Base-by-base conservation (phyloP, 2,888 invertebrate genomes). In the Oligia latruncula region DNA sequence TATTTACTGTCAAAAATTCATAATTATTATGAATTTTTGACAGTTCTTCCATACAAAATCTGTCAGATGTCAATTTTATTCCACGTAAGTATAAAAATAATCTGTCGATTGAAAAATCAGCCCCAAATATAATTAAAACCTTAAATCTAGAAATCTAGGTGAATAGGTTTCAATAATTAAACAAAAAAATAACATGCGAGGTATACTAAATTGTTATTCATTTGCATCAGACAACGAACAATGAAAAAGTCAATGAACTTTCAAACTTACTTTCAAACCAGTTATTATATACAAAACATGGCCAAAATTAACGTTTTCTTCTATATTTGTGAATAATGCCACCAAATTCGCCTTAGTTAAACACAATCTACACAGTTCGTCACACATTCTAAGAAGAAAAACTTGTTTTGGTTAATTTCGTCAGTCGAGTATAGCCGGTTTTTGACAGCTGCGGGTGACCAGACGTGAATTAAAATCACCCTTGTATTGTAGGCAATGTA, bases 321-420 rank as follows among this genome's bases (percentile, higher is more conserved):
- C 76, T 29, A 35, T 20, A 74, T 68, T 76, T 74, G 66, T 40
- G 43, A 87, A 91, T 74, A 91, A 81, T 15, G 84, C 68, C 43
- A 49, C 46, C 49, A 91, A 90, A 85, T 89, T 84, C 2, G 70
- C 68, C 23, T 80, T 75, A 66, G 73, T 73, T 40, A 91, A 84
- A 81, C 91, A 92, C 60, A 92, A 88, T 86, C 92, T 86, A 68
- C 92, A 92, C 49, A 85, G 3, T 49, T 76, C 64, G 23, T 64
- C 49, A 73, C 67, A 64, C 87, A 87, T 88, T 81, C 77, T 86
- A 3, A 0, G 0, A 66, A 46, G 8, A n/a, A 46, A 65, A 68
- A 70, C 60, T 71, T 35, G 17, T 77, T 77, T 64, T 77, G 29
- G 9, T 66, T 6, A 20, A 11, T 64, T 80, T 73, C 73, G 73